Percentiles rank a stretch among this genome's conserved stretches.
Evolutionary conservation across 2,888 invertebrate species (phyloP).

Genomic region (Herminia tarsipennalis): DNA sequence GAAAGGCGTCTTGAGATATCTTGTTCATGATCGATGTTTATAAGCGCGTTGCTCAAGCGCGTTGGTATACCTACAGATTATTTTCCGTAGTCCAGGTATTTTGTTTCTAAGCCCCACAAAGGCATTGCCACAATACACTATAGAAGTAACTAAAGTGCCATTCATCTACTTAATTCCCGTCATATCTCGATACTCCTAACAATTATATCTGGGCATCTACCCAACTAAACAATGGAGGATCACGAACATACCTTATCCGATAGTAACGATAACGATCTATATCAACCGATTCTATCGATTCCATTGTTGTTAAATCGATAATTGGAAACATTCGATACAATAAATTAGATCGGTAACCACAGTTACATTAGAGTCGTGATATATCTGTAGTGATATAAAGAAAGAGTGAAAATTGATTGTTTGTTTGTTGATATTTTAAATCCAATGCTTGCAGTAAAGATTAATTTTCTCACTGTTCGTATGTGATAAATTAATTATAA

Average conservation of each 20-base stretch:
- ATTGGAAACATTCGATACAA: conserved; percentile 48
- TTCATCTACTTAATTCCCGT: conserved; percentile 26
- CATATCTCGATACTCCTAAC: conserved; percentile 28
- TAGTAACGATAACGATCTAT: conserved; percentile 40
- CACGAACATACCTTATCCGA: conserved; percentile 44
- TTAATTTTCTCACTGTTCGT: too few relatives aligned
- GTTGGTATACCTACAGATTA: too few relatives aligned
- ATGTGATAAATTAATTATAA: too few relatives aligned
- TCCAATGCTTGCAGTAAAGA: too few relatives aligned
- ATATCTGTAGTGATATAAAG: conserved; percentile 16
- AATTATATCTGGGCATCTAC: conserved; percentile 39
- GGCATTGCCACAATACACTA: too few relatives aligned
- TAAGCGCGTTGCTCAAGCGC: too few relatives aligned
- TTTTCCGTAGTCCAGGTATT: too few relatives aligned
- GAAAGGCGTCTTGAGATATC: too few relatives aligned
- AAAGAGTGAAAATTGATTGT: background rate
- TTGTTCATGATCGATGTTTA: too few relatives aligned
- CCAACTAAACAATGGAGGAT: conserved; percentile 42
- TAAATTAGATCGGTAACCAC: conserved; percentile 43
- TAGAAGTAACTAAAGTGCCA: conserved; percentile 20
- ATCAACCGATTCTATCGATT: conserved; percentile 46
- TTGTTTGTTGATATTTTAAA: too few relatives aligned
- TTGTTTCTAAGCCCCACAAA: too few relatives aligned
- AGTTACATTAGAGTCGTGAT: conserved; percentile 35
- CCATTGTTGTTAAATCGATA: conserved; percentile 47